Percentiles rank a stretch among this genome's conserved stretches.
These are phyloP conservation scores for Apis laboriosa DNA, from an alignment of 1,140 invertebrate species.

Conservation along the genomic window DNA sequence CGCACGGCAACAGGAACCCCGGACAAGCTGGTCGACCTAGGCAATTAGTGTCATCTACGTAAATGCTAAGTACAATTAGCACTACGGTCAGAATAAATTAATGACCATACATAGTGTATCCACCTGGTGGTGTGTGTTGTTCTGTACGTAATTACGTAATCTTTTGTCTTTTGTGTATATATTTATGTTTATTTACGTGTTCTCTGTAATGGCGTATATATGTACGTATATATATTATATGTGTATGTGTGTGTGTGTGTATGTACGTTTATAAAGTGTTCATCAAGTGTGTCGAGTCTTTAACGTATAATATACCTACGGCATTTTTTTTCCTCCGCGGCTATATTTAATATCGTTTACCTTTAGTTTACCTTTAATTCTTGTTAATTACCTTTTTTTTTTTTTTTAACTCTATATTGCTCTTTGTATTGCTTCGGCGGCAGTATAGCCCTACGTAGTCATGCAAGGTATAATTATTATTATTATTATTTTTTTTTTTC, in stretches of 20 bases:
- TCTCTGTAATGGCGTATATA: neutral
- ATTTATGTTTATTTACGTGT: neutral
- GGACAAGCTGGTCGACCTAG: conserved; percentile 64
- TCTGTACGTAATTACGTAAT: too few relatives aligned
- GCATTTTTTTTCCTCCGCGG: conserved; percentile 48
- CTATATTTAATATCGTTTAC: conserved; percentile 60
- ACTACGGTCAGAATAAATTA: conserved; percentile 78
- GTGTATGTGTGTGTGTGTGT: neutral
- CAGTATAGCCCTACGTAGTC: conserved; percentile 76
- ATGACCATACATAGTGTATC: conserved; percentile 66
- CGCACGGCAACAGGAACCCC: conserved; percentile 21
- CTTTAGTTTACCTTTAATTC: conserved; percentile 62
- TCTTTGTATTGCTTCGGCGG: conserved; percentile 78
- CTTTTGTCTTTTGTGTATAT: neutral
- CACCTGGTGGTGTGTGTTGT: conserved; percentile 12
- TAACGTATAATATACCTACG: neutral
- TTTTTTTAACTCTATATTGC: conserved; percentile 75
- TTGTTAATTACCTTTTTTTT: conserved; percentile 60
- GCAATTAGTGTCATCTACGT: conserved; percentile 76
- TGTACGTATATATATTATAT: neutral
- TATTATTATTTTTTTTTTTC: conserved; percentile 42
- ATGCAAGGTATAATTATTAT: conserved; percentile 70
- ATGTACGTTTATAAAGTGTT: neutral
- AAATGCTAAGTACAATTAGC: conserved; percentile 77
- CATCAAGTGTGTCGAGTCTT: neutral